A percentile compares a stretch with the other conserved stretches of the same genome.
phyloP scores from a whole-genome alignment of 2,797 vertebrate species.

The Bovichtus variegatus region DNA sequence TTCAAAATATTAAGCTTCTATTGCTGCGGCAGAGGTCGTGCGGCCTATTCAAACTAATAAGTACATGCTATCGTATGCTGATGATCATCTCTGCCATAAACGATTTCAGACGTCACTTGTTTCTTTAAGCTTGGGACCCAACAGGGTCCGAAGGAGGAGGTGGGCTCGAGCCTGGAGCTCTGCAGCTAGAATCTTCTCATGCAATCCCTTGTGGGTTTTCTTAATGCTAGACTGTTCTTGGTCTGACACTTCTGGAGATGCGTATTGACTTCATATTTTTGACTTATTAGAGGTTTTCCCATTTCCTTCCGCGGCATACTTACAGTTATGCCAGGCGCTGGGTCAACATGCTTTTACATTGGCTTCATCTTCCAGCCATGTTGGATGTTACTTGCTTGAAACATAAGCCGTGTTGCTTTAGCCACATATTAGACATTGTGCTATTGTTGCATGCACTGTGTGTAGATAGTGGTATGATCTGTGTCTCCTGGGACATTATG shows the following conservation, averaged over 20 bases:
- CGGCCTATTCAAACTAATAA: too few species aligned
- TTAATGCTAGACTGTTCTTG: background rate
- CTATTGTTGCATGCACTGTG: background rate
- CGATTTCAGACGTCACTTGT: too few species aligned
- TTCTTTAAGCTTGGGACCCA: too few species aligned
- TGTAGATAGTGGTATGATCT: constrained; percentile 21
- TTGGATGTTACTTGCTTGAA: background rate
- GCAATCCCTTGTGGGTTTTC: background rate
- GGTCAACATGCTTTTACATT: background rate
- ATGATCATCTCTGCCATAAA: too few species aligned
- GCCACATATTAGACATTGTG: background rate
- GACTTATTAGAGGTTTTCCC: background rate
- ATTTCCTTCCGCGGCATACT: background rate
- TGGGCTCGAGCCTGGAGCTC: too few species aligned
- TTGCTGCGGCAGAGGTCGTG: too few species aligned
- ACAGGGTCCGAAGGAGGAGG: too few species aligned
- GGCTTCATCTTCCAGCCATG: background rate
- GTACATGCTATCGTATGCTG: too few species aligned
- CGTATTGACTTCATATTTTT: background rate
- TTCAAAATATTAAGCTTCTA: too few species aligned
- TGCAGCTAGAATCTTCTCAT: too few species aligned
- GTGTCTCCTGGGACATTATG: constrained; percentile 31
- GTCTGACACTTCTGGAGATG: background rate
- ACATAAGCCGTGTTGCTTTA: background rate
- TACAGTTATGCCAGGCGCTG: background rate